Percentiles rank a stretch among this genome's conserved stretches.
These are phyloP conservation scores for Sycobia sp. DNA, from an alignment of 1,140 invertebrate species.

Conservation along the genomic window DNA sequence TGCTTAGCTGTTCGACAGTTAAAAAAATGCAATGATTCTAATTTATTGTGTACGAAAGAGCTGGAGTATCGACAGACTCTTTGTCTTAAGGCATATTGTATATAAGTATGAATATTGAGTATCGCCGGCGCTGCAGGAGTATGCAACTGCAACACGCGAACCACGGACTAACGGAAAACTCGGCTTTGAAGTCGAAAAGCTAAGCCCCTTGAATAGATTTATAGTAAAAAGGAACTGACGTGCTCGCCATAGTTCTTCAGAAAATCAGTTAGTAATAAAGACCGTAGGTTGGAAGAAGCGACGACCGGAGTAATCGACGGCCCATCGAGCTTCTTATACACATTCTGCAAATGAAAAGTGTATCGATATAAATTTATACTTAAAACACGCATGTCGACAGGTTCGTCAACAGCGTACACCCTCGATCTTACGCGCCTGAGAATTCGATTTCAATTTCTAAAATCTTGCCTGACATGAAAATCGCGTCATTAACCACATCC, in stretches of 20 bases:
- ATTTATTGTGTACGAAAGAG: conserved; percentile 37
- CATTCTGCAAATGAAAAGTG: no score
- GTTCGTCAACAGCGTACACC: neutral
- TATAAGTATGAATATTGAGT: conserved; percentile 8
- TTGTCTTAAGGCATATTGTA: conserved; percentile 26
- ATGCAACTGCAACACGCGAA: conserved; percentile 34
- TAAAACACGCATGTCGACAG: conserved; percentile 2
- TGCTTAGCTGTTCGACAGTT: conserved; percentile 1
- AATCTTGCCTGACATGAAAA: conserved; percentile 19
- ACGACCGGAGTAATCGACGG: conserved; percentile 55
- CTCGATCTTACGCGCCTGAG: conserved; percentile 2
- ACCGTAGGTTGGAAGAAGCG: neutral
- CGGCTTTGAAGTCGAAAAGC: neutral
- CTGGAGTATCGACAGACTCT: conserved; percentile 55
- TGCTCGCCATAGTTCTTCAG: no score
- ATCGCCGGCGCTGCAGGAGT: conserved; percentile 32
- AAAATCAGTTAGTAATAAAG: neutral
- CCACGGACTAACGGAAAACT: conserved; percentile 16
- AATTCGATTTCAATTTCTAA: neutral
- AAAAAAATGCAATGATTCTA: neutral
- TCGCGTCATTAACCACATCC: conserved; percentile 36
- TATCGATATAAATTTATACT: no score
- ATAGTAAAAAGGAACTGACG: neutral
- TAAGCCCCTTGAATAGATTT: conserved; percentile 2
- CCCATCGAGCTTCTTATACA: conserved; percentile 21